Percentiles rank a stretch among this genome's conserved stretches.
Conservation (phyloP, 2,797 vertebrate species). For the Cyprinodon diabolis region DNA sequence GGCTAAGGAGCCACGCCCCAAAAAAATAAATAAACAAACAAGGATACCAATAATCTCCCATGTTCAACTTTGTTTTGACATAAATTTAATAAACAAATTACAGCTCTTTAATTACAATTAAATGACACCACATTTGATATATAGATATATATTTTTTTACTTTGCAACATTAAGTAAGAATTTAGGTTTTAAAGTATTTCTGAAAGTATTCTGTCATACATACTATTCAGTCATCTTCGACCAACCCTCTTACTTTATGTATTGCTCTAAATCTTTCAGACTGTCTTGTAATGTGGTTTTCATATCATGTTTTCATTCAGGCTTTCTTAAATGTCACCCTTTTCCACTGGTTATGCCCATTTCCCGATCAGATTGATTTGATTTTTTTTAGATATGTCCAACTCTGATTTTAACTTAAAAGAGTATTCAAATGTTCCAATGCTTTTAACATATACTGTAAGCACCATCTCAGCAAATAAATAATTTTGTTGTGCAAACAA, state of each 20-base stretch:
- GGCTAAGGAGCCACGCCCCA: conserved; percentile 20
- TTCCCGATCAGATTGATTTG: not conserved
- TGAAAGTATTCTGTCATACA: not conserved
- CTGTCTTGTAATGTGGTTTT: not conserved
- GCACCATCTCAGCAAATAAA: not conserved
- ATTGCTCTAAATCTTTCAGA: not conserved
- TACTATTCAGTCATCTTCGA: not conserved
- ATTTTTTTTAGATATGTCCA: too few relatives aligned
- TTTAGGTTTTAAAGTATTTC: not conserved
- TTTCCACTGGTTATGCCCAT: not conserved
- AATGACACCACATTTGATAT: not conserved
- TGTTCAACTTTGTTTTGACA: not conserved
- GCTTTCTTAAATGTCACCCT: not conserved
- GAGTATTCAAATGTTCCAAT: not conserved
- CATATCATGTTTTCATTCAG: not conserved
- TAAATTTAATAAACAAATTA: not conserved
- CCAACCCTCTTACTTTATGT: not conserved
- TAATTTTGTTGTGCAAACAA: not conserved
- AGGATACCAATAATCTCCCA: not conserved
- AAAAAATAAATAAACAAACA: conserved; percentile 19
- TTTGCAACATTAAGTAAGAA: not conserved
- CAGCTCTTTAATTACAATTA: not conserved
- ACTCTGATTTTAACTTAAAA: not conserved
- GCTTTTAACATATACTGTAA: not conserved
- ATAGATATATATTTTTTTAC: not conserved